Conservation (phyloP, 1,140 invertebrate genomes). For the Philopotamus ludificatus region DNA sequence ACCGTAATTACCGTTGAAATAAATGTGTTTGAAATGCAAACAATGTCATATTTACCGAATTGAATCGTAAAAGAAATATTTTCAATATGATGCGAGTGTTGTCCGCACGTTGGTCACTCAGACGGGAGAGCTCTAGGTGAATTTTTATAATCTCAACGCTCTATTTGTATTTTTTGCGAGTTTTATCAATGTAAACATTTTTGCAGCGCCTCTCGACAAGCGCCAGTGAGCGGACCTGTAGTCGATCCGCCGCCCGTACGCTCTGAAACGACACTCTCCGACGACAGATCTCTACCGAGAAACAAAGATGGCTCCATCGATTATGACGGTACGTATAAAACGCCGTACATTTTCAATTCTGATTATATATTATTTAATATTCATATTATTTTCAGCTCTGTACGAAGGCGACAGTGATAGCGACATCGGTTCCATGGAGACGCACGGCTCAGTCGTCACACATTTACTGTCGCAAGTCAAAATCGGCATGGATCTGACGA, state of each 20-base stretch:
- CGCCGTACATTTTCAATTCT: background rate
- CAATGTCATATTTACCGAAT: too few relatives aligned
- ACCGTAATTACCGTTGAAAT: too few relatives aligned
- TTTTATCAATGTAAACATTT: background rate
- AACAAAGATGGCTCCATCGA: slow-evolving; percentile 65
- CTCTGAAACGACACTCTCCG: slow-evolving; percentile 11
- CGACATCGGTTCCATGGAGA: slow-evolving; percentile 83
- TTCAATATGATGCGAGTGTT: slow-evolving; percentile 48
- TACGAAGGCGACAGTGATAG: slow-evolving; percentile 87
- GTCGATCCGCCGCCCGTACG: slow-evolving; percentile 11
- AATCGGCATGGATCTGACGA: slow-evolving; percentile 98
- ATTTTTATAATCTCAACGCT: slow-evolving; percentile 16
- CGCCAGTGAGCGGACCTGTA: slow-evolving; percentile 42
- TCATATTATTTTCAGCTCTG: slow-evolving; percentile 61
- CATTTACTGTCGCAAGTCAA: slow-evolving; percentile 94
- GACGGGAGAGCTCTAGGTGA: slow-evolving; percentile 52
- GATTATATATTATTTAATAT: background rate
- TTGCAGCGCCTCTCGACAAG: slow-evolving; percentile 50
- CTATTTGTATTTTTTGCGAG: background rate
- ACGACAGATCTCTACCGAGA: slow-evolving; percentile 50
- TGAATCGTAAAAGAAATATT: too few relatives aligned
- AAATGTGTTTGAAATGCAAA: too few relatives aligned
- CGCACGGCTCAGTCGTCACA: slow-evolving; percentile 91
- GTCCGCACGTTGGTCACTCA: slow-evolving; percentile 50
- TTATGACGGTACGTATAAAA: slow-evolving; percentile 60